Evolutionary conservation across 30 jellyfish, hydroid and myxozoan genomes (phyloP).

Genomic region (Hydractinia echinata): DNA sequence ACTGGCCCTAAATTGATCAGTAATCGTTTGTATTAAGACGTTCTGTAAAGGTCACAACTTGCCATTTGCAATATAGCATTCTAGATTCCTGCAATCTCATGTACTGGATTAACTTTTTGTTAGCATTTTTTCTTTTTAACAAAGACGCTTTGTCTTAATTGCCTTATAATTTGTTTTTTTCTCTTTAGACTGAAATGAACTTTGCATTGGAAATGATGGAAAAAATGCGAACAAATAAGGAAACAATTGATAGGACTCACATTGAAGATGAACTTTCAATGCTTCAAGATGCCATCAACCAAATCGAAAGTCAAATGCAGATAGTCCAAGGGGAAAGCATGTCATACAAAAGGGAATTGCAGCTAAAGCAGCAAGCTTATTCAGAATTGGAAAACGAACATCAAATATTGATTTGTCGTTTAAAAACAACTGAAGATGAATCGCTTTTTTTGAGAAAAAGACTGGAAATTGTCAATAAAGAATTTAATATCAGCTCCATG

Average conservation of each 20-base stretch:
- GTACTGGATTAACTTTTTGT: background rate
- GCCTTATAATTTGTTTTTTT: background rate
- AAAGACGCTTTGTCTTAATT: background rate
- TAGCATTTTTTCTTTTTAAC: background rate
- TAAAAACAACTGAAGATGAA: constrained; percentile 12
- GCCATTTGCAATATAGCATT: too few species aligned
- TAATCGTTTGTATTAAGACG: too few species aligned
- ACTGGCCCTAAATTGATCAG: too few species aligned
- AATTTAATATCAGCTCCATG: background rate
- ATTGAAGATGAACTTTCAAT: constrained; percentile 70
- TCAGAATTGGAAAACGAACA: constrained; percentile 9
- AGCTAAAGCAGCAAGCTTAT: background rate
- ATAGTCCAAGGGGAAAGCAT: constrained; percentile 10
- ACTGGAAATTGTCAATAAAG: background rate
- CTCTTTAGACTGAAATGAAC: constrained; percentile 40
- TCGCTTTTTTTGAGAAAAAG: background rate
- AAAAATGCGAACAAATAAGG: constrained; percentile 11
- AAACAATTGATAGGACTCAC: constrained; percentile 33
- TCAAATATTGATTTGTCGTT: background rate
- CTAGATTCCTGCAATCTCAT: too few species aligned
- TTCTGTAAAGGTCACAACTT: too few species aligned
- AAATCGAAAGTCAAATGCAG: constrained; percentile 28
- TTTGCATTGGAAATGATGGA: constrained; percentile 61
- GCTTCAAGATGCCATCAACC: constrained; percentile 49
- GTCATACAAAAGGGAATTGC: background rate